Percentiles rank a stretch among this genome's conserved stretches.
phyloP scores from a whole-genome alignment of 2,113 vertebrate genomes.

The Phalacrocorax brasilianus region DNA sequence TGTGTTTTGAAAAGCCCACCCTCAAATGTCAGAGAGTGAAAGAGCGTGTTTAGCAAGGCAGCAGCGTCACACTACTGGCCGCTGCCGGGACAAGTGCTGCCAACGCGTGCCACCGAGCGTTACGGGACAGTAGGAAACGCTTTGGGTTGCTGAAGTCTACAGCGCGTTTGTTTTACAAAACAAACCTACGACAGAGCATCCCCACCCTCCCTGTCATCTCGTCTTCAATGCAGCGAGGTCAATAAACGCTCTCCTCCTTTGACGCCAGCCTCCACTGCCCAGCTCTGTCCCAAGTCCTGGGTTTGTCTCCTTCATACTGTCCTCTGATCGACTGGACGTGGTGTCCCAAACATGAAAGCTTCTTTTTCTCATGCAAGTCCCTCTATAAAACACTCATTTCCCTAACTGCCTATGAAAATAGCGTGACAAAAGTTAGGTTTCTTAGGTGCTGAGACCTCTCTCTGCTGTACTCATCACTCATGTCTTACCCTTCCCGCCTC shows the following conservation, averaged over 20 bases:
- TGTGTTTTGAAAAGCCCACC: not conserved
- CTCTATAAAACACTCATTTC: not conserved
- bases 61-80: not conserved
- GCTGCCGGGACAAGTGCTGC: not conserved
- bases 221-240: accelerated
- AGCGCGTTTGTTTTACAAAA: not conserved
- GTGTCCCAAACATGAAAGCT: not conserved
- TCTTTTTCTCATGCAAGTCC: not conserved
- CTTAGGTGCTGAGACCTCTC: not conserved
- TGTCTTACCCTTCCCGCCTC: not conserved
- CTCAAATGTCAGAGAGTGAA: not conserved
- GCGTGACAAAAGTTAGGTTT: not conserved
- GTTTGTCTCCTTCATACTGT: not conserved
- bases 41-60: not conserved
- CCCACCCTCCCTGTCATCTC: not conserved
- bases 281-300: no score
- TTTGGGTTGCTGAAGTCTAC: not conserved
- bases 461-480: not conserved
- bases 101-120: not conserved
- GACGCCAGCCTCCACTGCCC: not conserved
- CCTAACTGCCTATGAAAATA: not conserved
- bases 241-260: not conserved
- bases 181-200: not conserved
- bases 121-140: not conserved
- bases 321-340: accelerated